These are phyloP conservation scores for Xestia rhomboidea DNA, from an alignment of 2,888 invertebrate genomes.

Conservation along the genomic window DNA sequence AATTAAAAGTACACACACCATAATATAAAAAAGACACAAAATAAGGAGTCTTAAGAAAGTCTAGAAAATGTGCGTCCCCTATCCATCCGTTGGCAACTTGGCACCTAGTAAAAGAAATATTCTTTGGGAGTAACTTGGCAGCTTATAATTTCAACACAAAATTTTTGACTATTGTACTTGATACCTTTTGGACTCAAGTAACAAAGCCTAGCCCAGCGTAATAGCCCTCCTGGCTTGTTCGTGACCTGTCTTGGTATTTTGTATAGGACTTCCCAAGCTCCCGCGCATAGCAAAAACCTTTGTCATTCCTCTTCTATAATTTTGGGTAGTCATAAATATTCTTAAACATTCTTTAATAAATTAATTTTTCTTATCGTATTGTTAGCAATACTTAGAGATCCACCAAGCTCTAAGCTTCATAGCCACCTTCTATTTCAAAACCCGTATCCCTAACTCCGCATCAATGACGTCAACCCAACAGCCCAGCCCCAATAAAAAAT, in stretches of 20 bases:
- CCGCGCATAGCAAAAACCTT: background rate
- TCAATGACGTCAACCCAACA: slow-evolving; percentile 12
- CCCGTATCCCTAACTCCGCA: background rate
- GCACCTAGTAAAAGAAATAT: background rate
- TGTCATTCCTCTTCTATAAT: background rate
- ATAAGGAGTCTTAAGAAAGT: too few relatives aligned
- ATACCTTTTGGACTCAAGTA: background rate
- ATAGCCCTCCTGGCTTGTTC: background rate
- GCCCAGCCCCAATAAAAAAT: slow-evolving; percentile 29
- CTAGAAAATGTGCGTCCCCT: too few relatives aligned
- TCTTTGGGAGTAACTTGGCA: background rate
- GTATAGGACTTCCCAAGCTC: background rate
- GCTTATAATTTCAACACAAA: background rate
- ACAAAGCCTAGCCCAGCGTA: background rate
- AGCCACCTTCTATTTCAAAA: slow-evolving; percentile 1
- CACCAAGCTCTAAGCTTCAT: background rate
- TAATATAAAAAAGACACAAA: too few relatives aligned
- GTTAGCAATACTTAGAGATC: background rate
- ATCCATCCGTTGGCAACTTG: background rate
- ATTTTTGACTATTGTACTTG: background rate
- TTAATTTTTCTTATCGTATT: background rate
- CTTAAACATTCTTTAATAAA: background rate
- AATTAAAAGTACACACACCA: too few relatives aligned
- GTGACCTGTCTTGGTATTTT: background rate
- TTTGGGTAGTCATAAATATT: background rate